Conservation (phyloP, 2,113 vertebrate species). For the Dromaius novaehollandiae region DNA sequence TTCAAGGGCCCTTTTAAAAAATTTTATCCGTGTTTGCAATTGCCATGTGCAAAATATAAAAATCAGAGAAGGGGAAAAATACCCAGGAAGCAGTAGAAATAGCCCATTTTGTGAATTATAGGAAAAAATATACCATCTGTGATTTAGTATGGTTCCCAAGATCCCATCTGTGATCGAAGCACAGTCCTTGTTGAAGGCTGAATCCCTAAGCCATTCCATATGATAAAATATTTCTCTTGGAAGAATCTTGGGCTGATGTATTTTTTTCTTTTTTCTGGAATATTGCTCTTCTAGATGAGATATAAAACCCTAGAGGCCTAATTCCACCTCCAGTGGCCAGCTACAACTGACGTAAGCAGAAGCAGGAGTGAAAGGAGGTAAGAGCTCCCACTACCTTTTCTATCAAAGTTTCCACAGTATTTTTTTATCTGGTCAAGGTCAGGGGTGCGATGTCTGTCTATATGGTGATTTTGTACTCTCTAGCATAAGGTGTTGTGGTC, state of each 20-base stretch:
- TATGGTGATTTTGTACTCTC: not conserved
- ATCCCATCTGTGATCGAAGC: conserved; percentile 75
- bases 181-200: conserved; percentile 38
- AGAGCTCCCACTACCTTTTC: not conserved
- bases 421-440: not conserved
- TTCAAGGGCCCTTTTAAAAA: conserved; percentile 45
- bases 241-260: conserved; percentile 32
- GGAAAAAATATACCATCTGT: conserved; percentile 80
- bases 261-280: not conserved
- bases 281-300: conserved; percentile 33
- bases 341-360: not conserved
- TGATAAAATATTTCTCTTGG: conserved; percentile 61
- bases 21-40: conserved; percentile 51
- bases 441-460: not conserved
- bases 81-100: conserved; percentile 58
- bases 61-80: conserved; percentile 47
- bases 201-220: conserved; percentile 25
- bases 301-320: not conserved
- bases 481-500: not conserved
- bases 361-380: not conserved
- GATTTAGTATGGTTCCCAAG: conserved; percentile 73
- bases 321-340: not conserved
- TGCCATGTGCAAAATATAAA: conserved; percentile 75
- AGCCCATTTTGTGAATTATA: conserved; percentile 76
- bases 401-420: not conserved